These are phyloP conservation scores for Falco naumanni DNA, from an alignment of 2,797 vertebrate species.

Conservation along the genomic window DNA sequence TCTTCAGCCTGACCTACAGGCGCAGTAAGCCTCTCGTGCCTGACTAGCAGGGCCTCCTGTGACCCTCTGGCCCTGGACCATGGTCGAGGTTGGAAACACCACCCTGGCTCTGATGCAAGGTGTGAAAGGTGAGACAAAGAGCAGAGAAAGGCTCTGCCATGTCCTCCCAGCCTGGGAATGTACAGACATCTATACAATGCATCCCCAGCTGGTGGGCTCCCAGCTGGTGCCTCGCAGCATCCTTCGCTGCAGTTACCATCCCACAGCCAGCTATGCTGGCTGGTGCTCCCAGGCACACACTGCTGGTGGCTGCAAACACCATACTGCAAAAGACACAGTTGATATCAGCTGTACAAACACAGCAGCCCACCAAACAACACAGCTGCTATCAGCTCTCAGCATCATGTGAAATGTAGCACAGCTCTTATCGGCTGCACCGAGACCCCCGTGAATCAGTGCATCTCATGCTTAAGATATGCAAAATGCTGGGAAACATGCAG, in stretches of 20 bases:
- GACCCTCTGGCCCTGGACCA: not conserved
- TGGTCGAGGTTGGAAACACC: fast-evolving
- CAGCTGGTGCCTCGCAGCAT: not conserved
- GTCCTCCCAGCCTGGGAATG: not conserved
- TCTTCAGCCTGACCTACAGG: not conserved
- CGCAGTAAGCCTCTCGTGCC: not conserved
- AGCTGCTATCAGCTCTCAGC: slow-evolving; percentile 25
- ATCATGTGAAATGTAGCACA: not conserved
- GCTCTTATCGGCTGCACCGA: fast-evolving
- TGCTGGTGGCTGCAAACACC: fast-evolving
- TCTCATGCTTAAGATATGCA: fast-evolving
- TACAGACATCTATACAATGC: fast-evolving
- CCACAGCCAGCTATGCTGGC: fast-evolving
- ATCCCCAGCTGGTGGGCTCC: not conserved
- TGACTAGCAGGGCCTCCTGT: not conserved
- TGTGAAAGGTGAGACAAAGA: not conserved
- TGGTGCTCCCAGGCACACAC: not conserved
- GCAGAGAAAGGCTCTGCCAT: not conserved
- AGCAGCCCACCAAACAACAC: not conserved
- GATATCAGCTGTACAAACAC: slow-evolving; percentile 22
- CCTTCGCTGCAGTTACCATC: not conserved
- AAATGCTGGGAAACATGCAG: not conserved
- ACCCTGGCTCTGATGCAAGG: not conserved
- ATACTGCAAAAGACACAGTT: not conserved
- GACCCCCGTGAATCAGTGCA: not conserved